phyloP scores from a whole-genome alignment of 2,888 invertebrate genomes.

The Trichopria drosophilae region DNA sequence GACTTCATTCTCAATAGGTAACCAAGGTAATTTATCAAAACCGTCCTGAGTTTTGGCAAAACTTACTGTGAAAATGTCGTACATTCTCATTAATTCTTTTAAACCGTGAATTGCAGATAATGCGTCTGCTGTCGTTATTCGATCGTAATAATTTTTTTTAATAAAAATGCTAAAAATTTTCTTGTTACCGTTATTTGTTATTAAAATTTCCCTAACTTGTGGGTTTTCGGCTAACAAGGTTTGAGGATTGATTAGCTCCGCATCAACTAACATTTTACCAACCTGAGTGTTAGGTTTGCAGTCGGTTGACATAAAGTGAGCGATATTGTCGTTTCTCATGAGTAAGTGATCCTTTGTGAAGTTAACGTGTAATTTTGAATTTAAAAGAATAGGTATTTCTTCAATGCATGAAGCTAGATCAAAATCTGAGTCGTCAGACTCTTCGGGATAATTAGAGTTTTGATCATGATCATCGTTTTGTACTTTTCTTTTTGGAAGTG shows the following conservation, averaged over 20 bases:
- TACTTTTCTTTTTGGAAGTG: too few species aligned
- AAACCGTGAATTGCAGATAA: too few species aligned
- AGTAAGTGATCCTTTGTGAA: slow-evolving; percentile 3
- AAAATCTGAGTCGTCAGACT: too few species aligned
- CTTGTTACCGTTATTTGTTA: neutral
- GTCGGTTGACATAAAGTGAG: slow-evolving; percentile 8
- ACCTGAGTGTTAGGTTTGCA: neutral
- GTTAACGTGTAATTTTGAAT: too few species aligned
- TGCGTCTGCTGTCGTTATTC: too few species aligned
- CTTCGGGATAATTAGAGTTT: too few species aligned
- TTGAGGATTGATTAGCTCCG: neutral
- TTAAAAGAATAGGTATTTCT: too few species aligned
- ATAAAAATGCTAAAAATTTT: slow-evolving; percentile 3
- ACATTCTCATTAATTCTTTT: neutral
- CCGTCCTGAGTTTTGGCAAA: neutral
- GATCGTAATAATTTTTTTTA: slow-evolving; percentile 2
- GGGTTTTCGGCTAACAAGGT: neutral
- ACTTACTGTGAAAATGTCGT: neutral
- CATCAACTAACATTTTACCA: neutral
- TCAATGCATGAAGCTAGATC: too few species aligned
- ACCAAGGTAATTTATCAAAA: slow-evolving; percentile 1
- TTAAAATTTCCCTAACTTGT: neutral
- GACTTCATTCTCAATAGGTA: neutral
- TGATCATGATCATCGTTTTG: too few species aligned
- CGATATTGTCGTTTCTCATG: neutral